Conservation (phyloP, 2,888 invertebrate genomes). For the Acronicta psi region DNA sequence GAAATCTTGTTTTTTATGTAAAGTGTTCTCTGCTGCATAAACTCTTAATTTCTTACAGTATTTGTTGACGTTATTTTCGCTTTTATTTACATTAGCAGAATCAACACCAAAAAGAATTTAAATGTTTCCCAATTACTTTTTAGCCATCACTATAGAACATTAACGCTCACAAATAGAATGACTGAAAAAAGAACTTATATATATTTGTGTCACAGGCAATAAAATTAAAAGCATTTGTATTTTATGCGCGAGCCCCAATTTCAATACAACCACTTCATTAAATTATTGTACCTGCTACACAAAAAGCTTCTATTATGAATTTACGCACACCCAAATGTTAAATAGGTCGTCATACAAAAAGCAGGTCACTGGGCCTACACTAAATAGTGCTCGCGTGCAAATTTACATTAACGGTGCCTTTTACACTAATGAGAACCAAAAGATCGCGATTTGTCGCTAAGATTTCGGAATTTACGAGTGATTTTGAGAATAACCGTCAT, state of each 20-base stretch:
- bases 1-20: too few species aligned
- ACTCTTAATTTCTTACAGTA: too few species aligned
- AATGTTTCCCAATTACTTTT: too few species aligned
- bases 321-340: slow-evolving; percentile 45
- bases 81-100: too few species aligned
- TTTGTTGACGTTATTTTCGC: too few species aligned
- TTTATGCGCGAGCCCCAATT: slow-evolving; percentile 39
- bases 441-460: slow-evolving; percentile 1
- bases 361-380: slow-evolving; percentile 42
- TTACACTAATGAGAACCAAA: slow-evolving; percentile 43
- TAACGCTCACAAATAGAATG: slow-evolving; percentile 29
- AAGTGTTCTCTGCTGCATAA: too few species aligned
- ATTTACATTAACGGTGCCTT: slow-evolving; percentile 41
- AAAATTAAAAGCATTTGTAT: slow-evolving; percentile 40
- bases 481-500: slow-evolving; percentile 16
- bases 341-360: slow-evolving; percentile 46
- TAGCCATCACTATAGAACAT: too few species aligned
- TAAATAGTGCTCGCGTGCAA: slow-evolving; percentile 56
- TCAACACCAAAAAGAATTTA: too few species aligned
- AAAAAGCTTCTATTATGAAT: slow-evolving; percentile 48
- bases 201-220: slow-evolving; percentile 28
- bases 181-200: slow-evolving; percentile 21
- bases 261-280: slow-evolving; percentile 29
- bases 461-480: slow-evolving; percentile 17
- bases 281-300: slow-evolving; percentile 33